Evolutionary conservation across 2,888 invertebrate species (phyloP).

Genomic region (Gastracanthus pulcherrimus): DNA sequence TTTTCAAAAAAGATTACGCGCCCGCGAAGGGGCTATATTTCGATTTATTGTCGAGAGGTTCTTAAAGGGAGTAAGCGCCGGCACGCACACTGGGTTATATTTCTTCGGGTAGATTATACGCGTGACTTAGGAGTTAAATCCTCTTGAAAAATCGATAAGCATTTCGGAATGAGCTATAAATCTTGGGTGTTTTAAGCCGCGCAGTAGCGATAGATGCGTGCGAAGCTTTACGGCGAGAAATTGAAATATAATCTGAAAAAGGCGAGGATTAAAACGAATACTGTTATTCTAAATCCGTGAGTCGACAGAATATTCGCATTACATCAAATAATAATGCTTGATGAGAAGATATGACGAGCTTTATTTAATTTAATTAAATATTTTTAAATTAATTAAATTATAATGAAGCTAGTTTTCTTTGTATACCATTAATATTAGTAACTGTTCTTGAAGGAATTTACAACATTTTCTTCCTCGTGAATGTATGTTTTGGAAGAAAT

Average conservation of each 20-base stretch:
- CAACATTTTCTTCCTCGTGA: not conserved
- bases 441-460: too few species aligned
- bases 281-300: too few species aligned
- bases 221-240: too few species aligned
- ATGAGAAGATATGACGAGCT: too few species aligned
- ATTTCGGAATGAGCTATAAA: not conserved
- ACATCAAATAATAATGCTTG: too few species aligned
- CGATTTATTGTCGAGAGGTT: slow-evolving; percentile 43
- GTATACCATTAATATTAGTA: too few species aligned
- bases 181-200: not conserved
- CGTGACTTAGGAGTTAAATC: slow-evolving; percentile 25
- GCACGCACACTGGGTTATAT: not conserved
- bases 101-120: slow-evolving; percentile 43
- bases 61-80: not conserved
- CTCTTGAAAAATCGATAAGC: slow-evolving; percentile 37
- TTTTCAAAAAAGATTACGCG: slow-evolving; percentile 39
- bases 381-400: too few species aligned
- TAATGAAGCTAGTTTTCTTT: too few species aligned
- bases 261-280: too few species aligned
- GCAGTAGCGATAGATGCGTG: not conserved
- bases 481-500: not conserved
- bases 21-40: slow-evolving; percentile 22
- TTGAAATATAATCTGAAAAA: too few species aligned
- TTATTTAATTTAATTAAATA: too few species aligned
- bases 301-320: too few species aligned